Percentiles rank a stretch among this genome's conserved stretches.
Conservation (phyloP, 1,140 invertebrate species). For the Cryptotermes secundus region DNA sequence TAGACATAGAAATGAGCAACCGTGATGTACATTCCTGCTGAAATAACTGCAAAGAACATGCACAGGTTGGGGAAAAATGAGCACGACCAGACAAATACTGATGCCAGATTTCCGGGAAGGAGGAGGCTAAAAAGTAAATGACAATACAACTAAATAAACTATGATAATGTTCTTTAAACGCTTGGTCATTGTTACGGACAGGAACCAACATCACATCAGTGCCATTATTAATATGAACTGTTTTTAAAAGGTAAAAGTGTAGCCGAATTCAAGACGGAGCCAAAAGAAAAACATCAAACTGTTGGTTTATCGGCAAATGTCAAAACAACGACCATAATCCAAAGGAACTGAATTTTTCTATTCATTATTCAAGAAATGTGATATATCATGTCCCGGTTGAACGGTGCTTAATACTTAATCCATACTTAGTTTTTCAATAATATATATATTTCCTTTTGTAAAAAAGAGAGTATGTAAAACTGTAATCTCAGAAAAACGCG, state of each 20-base stretch:
- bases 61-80: too few species aligned
- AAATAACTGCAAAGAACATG: too few species aligned
- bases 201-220: background rate
- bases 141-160: too few species aligned
- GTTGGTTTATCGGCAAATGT: too few species aligned
- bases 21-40: too few species aligned
- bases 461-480: background rate
- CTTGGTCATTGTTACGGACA: background rate
- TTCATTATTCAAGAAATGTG: conserved; percentile 8
- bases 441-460: conserved; percentile 10
- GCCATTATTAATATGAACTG: background rate
- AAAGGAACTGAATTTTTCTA: background rate
- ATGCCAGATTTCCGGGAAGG: too few species aligned
- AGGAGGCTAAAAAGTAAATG: too few species aligned
- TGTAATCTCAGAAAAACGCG: background rate
- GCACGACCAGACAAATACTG: too few species aligned
- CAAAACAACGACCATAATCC: conserved; percentile 2
- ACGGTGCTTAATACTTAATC: conserved; percentile 12
- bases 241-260: too few species aligned
- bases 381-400: conserved; percentile 3
- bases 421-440: conserved; percentile 15
- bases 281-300: too few species aligned
- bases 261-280: too few species aligned
- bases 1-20: too few species aligned
- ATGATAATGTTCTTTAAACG: background rate